Evolutionary conservation across 2,888 invertebrate genomes (phyloP).

Genomic region (Automeris io): DNA sequence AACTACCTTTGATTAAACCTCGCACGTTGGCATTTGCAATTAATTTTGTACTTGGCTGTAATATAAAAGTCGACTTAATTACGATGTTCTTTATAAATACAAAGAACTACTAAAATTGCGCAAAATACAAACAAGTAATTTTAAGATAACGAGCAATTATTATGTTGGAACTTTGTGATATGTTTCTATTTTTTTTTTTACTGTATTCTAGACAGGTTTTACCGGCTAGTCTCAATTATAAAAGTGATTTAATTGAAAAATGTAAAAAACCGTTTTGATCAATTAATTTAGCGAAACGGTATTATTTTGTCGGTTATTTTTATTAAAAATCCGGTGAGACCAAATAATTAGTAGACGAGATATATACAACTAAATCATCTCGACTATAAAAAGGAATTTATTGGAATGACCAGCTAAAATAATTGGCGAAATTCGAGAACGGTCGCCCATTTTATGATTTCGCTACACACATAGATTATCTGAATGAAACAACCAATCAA

Average conservation of each 20-base stretch:
- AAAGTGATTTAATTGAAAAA: conserved; percentile 5
- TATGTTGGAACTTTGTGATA: conserved; percentile 2
- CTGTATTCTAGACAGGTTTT: conserved; percentile 4
- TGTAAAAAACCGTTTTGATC: no score
- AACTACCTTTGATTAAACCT: conserved; percentile 3
- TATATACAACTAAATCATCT: conserved; percentile 4
- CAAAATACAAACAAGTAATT: conserved; percentile 8
- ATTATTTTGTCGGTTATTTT: neutral
- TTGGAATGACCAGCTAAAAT: conserved; percentile 3
- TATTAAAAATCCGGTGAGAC: conserved; percentile 8
- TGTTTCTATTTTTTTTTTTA: conserved; percentile 4
- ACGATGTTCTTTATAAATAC: neutral
- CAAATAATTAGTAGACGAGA: conserved; percentile 5
- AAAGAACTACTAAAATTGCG: conserved; percentile 15
- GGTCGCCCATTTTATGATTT: conserved; percentile 11
- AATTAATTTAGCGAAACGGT: no score
- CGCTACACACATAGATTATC: conserved; percentile 5
- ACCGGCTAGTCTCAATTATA: conserved; percentile 3
- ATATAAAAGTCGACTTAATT: conserved; percentile 6
- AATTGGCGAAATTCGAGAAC: conserved; percentile 7
- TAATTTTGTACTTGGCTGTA: conserved; percentile 3
- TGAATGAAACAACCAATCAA: conserved; percentile 30
- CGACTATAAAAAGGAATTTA: conserved; percentile 9
- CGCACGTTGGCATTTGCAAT: conserved; percentile 4
- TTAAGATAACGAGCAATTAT: conserved; percentile 7